Base-by-base conservation (phyloP, 2,113 vertebrate species). In the Diphyllodes magnificus region DNA sequence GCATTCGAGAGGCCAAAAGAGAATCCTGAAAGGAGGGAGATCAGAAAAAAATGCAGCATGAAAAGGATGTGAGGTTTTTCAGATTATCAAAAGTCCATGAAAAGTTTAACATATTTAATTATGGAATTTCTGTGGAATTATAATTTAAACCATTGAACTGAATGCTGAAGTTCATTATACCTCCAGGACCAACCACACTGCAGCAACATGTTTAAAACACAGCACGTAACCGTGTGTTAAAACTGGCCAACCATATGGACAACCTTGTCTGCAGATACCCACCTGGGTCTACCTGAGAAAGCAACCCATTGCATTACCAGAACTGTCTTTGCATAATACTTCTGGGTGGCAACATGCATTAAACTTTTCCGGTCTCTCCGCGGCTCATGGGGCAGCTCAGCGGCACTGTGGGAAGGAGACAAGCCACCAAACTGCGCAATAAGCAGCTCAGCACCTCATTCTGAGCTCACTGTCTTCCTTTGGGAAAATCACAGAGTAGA, bases 221-320 rank as follows among this genome's bases (percentile, higher is more conserved):
- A 71, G 9, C 28, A 53, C 2, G 0, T 21, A 56, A n/a, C 11
- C 1, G 0, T 13, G 4, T 45, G 37, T 21, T 40, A 28, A 69
- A 68, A 47, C n/a, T 40, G 70, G 59, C 45, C 87, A 89, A 7
- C 18, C 15, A 15, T 27, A n/a, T 4, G 28, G 33, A 72, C 33
- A 76, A 42, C 73, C 7, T 49, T 71, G 30, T 37, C 50, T 72
- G 39, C 53, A 10, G 6, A 78, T 9, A 57, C 47, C 23, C 37
- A 68, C 33, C 28, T 27, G 15, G 8, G 3, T 86, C 82, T 84
- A 28, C 24, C 11, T 11, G 68, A 63, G 51, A 18, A 88, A 60
- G 31, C 6, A 78, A 65, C 16, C 54, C 5, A 4, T 37, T 63
- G 33, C 39, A 45, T 15, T 65, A 27, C 10, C 66, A 56, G 45